Evolutionary conservation across 2,113 vertebrate species (phyloP), one percentile per base, ranked within the genome.

Genomic region (Polypterus bichir): DNA sequence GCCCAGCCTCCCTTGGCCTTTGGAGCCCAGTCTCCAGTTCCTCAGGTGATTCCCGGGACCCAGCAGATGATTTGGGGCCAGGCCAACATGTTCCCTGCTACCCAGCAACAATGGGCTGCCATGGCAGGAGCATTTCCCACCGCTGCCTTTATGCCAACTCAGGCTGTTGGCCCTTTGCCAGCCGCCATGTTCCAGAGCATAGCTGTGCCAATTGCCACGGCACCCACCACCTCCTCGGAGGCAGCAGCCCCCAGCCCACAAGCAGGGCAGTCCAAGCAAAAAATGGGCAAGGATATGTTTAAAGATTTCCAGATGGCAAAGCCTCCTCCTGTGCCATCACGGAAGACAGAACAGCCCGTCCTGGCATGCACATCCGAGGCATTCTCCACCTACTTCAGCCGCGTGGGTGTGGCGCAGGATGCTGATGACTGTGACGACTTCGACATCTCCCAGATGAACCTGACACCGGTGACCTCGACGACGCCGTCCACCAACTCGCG

Each of bases 341-440:
- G 91, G 73, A 92, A 81, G 63, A 88, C 89, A 8, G 90, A 92
- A 76, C 95, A 96, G 76, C 88, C 91, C 76, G 83, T 77, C 77
- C 85, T 98, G 81, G 72, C 82, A 69, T 91, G 89, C 80, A 96
- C 94, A 84, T 94, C 94, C 77, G 93, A 97, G 71, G 95, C 94
- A 77, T 98, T 98, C 89, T 93, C 89, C 84, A 85, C 81, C 84
- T 98, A 97, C 78, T 97, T 97, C 84, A 95, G 72, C 89, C 94
- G 93, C 75, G 94, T 97, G 79, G 95, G 95, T 76, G 83, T 93
- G 74, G 92, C 90, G 71, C 92, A 95, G 86, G 95, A 98, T 74
- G 87, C 91, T 56, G 95, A 98, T 62, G 95, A 98, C 89, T 96
- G 93, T 78, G 95, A 97, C 64, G 95, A 98, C 86, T 97, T 97